These are phyloP conservation scores for Drosophila sulfurigaster DNA, from an alignment of 1,140 invertebrate species.

Conservation along the genomic window DNA sequence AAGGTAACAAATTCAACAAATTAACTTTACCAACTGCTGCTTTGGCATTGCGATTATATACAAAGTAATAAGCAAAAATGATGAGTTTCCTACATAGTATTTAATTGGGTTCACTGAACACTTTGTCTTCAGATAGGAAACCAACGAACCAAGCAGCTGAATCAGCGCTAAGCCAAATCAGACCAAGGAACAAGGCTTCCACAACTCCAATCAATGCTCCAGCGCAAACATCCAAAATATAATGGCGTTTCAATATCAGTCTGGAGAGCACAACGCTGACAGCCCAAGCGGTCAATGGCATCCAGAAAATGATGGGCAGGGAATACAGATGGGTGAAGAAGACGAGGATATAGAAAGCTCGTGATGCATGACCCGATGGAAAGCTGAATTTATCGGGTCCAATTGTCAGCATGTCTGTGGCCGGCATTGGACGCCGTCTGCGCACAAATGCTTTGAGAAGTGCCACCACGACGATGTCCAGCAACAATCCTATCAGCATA, in stretches of 20 bases:
- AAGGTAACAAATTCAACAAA: not conserved
- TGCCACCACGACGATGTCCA: constrained; percentile 94
- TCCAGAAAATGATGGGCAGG: constrained; percentile 87
- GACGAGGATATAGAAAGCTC: constrained; percentile 91
- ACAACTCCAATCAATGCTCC: constrained; percentile 92
- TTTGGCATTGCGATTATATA: constrained; percentile 4
- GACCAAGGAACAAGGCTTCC: constrained; percentile 88
- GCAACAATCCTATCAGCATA: constrained; percentile 91
- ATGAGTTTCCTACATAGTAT: not conserved
- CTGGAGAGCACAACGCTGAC: constrained; percentile 91
- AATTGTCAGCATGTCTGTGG: constrained; percentile 88
- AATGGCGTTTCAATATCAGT: constrained; percentile 90
- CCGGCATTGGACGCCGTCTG: constrained; percentile 90
- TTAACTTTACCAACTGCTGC: not conserved
- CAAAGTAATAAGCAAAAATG: not conserved
- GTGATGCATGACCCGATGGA: constrained; percentile 97
- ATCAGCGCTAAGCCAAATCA: constrained; percentile 88
- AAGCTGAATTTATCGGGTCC: constrained; percentile 96
- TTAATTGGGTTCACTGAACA: constrained; percentile 21
- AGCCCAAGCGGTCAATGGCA: constrained; percentile 91
- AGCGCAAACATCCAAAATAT: constrained; percentile 93
- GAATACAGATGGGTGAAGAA: constrained; percentile 90
- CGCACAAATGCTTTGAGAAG: constrained; percentile 92
- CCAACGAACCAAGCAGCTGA: constrained; percentile 45
- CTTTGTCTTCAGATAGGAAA: constrained; percentile 53